Percentiles rank a stretch among this genome's conserved stretches.
These are phyloP conservation scores for Beroe ovata DNA, from an alignment of 37 sponge, comb jelly and placozoan species.

Conservation along the genomic window DNA sequence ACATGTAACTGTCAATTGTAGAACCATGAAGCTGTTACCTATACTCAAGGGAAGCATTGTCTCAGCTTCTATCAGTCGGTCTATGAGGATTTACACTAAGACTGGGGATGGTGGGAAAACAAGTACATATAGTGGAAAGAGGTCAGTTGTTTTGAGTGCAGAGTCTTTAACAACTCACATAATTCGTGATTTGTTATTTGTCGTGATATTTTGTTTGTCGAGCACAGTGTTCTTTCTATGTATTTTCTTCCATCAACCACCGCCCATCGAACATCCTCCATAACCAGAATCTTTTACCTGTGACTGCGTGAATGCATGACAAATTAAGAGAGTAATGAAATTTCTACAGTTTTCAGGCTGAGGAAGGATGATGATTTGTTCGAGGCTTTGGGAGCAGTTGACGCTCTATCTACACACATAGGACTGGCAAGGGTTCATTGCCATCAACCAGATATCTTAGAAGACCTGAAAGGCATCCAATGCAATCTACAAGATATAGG, in stretches of 20 bases:
- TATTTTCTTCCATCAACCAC: too few species aligned
- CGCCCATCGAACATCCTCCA: too few species aligned
- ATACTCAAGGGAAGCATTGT: too few species aligned
- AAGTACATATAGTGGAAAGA: constrained; percentile 46
- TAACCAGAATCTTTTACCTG: too few species aligned
- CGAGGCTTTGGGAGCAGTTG: constrained; percentile 29
- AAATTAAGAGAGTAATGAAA: not conserved
- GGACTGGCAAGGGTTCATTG: constrained; percentile 48
- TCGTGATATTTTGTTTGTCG: too few species aligned
- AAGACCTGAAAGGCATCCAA: constrained; percentile 10
- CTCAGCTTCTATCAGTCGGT: too few species aligned
- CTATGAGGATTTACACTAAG: constrained; percentile 51
- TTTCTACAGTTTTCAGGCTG: constrained; percentile 10
- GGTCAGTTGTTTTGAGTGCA: constrained; percentile 17
- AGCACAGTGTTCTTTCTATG: too few species aligned
- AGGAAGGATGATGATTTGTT: constrained; percentile 25
- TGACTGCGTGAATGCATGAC: too few species aligned
- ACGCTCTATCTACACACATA: constrained; percentile 28
- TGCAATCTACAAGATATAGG: constrained; percentile 64
- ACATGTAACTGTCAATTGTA: too few species aligned
- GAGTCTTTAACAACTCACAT: too few species aligned
- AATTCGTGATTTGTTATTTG: too few species aligned
- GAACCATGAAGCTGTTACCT: too few species aligned
- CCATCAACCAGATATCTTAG: not conserved
- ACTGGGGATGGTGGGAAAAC: constrained; percentile 62